Evolutionary conservation across 2,113 vertebrate genomes (phyloP).

Genomic region (Gymnobelideus leadbeateri): DNA sequence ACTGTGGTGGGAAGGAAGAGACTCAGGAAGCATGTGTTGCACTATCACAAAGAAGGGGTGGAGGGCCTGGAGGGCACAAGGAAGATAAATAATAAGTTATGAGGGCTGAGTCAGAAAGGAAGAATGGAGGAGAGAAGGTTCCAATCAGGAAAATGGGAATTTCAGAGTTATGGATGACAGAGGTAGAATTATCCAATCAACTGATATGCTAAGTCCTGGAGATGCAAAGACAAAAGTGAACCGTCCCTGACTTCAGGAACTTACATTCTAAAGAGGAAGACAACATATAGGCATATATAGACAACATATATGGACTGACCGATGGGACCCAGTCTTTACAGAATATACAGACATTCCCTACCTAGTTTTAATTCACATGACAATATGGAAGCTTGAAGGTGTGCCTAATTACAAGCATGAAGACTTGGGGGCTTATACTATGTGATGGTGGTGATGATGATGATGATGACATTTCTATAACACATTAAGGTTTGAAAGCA

Average conservation of each 20-base stretch:
- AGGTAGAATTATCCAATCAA: neutral
- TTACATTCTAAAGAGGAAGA: neutral
- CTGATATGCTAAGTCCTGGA: neutral
- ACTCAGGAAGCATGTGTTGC: neutral
- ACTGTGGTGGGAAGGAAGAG: neutral
- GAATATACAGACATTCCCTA: neutral
- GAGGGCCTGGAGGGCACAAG: neutral
- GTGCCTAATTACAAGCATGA: no score
- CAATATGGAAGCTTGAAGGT: neutral
- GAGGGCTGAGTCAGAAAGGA: neutral
- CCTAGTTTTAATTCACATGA: neutral
- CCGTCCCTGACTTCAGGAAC: neutral
- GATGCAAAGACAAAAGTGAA: neutral
- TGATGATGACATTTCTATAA: neutral
- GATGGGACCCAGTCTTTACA: neutral
- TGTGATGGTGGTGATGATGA: no score
- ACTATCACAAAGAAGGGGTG: neutral
- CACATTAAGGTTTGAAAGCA: neutral
- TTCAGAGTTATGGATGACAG: neutral
- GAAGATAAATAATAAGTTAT: neutral
- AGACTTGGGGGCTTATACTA: neutral
- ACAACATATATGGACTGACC: neutral
- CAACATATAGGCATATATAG: neutral
- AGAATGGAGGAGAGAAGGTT: neutral
- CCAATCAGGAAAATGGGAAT: neutral